Evolutionary conservation across 2,113 vertebrate genomes (phyloP).

Genomic region (Hipposideros armiger): DNA sequence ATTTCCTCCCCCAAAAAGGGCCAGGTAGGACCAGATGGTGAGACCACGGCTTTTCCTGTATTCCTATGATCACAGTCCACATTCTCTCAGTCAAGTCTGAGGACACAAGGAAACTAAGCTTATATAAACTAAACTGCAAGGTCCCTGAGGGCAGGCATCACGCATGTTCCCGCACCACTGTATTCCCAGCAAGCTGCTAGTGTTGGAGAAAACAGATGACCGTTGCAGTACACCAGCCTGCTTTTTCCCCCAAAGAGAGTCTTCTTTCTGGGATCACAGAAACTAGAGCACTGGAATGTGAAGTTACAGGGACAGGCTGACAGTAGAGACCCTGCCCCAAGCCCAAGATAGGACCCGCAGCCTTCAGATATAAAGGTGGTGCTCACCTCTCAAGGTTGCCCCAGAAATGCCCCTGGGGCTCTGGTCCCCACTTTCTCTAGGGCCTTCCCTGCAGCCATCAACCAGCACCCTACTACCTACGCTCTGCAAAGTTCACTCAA

Average conservation of each 20-base stretch:
- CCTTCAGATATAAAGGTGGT: background rate
- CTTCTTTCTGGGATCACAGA: background rate
- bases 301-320: background rate
- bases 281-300: background rate
- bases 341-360: background rate
- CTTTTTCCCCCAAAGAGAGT: background rate
- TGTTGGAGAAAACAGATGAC: background rate
- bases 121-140: background rate
- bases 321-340: background rate
- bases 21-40: background rate
- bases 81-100: background rate
- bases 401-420: background rate
- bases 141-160: fast-evolving
- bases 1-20: background rate
- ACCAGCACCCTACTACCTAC: background rate
- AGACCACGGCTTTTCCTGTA: background rate
- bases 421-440: background rate
- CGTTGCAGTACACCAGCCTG: background rate
- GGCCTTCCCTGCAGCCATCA: background rate
- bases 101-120: background rate
- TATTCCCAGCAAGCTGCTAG: background rate
- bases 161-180: fast-evolving
- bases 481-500: conserved; percentile 18
- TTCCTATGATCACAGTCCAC: background rate
- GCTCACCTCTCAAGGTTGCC: background rate